Evolutionary conservation across 2,113 vertebrate genomes (phyloP).

Genomic region (Isichthys henryi): DNA sequence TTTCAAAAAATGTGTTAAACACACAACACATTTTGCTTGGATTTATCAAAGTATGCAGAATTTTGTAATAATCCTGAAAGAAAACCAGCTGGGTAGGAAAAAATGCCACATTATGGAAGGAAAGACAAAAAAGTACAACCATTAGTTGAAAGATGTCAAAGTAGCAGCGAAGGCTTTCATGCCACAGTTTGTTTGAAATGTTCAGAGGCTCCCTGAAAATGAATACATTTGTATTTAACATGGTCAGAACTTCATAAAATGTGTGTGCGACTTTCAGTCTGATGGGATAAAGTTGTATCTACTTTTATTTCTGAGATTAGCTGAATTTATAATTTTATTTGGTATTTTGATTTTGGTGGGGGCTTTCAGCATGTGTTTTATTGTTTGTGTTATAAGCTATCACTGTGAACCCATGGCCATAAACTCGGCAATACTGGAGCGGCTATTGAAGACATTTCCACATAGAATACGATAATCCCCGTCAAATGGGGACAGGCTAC

Average conservation of each 20-base stretch:
- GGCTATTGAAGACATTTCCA: constrained; percentile 48
- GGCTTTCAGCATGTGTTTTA: constrained; percentile 33
- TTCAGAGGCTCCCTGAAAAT: neutral
- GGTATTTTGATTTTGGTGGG: constrained; percentile 32
- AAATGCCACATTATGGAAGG: neutral
- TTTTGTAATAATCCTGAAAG: neutral
- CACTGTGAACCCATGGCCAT: constrained; percentile 56
- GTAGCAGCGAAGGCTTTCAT: neutral
- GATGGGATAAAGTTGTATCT: neutral
- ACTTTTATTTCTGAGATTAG: constrained; percentile 13
- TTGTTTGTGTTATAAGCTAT: constrained; percentile 41
- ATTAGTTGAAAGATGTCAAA: neutral
- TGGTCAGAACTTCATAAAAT: neutral
- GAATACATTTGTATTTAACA: neutral
- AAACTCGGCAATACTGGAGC: constrained; percentile 48
- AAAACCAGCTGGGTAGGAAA: neutral
- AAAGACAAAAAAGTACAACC: neutral
- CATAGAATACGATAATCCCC: constrained; percentile 55
- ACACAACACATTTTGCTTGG: neutral
- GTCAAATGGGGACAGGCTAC: constrained; percentile 49
- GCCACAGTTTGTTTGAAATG: neutral
- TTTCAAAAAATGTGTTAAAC: neutral
- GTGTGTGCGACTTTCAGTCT: neutral
- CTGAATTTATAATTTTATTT: constrained; percentile 5
- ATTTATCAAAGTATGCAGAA: neutral